Percentiles rank a stretch among this genome's conserved stretches.
These are phyloP conservation scores for Anhinga anhinga DNA, from an alignment of 2,113 vertebrate species.

Conservation along the genomic window DNA sequence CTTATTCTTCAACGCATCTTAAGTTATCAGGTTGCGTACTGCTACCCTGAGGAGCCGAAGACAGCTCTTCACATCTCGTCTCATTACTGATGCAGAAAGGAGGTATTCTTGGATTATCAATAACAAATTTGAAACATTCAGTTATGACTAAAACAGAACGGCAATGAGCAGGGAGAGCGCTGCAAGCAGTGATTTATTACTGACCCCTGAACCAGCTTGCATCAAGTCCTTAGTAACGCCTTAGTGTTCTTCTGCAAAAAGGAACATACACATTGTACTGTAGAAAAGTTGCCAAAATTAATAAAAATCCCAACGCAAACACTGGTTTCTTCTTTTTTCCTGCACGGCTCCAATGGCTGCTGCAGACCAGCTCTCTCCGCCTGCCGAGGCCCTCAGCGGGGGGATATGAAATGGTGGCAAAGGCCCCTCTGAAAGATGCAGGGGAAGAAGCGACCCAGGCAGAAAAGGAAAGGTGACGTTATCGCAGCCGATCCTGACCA, in stretches of 20 bases:
- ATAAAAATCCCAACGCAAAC: fast-evolving
- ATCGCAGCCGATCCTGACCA: background rate
- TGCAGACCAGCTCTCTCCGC: background rate
- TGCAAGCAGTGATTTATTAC: background rate
- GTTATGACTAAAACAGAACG: background rate
- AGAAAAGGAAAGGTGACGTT: background rate
- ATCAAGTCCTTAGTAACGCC: background rate
- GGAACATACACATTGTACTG: background rate
- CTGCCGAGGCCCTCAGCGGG: background rate
- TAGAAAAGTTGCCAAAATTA: background rate
- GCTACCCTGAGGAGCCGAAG: background rate
- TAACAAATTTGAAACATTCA: background rate
- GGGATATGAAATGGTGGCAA: background rate
- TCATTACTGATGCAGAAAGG: background rate
- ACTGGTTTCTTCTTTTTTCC: background rate
- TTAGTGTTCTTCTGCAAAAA: background rate
- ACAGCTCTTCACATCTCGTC: background rate
- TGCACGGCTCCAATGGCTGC: background rate
- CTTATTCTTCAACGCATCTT: background rate
- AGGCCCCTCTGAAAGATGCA: background rate
- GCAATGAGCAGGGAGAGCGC: background rate
- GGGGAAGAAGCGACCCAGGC: background rate
- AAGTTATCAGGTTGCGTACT: background rate
- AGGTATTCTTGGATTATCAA: background rate
- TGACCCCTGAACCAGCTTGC: background rate